phyloP scores from a whole-genome alignment of 2,113 vertebrate genomes.

The Callionymus lyra region DNA sequence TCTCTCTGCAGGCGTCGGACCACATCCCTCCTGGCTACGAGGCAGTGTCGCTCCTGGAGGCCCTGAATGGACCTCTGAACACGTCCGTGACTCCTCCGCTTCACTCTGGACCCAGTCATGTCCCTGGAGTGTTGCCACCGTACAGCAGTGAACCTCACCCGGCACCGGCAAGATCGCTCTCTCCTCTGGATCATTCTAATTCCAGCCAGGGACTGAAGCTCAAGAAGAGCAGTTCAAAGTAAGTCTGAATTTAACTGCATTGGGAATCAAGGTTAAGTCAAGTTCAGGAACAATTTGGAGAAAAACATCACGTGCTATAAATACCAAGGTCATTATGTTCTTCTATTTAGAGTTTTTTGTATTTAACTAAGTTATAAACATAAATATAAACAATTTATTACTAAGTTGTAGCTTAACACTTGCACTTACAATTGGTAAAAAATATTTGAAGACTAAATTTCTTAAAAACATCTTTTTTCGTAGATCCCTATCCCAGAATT shows the following conservation, averaged over 20 bases:
- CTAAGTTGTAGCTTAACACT: too few species aligned
- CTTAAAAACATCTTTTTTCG: not conserved
- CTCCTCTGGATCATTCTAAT: conserved; percentile 76
- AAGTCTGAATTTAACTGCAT: conserved; percentile 55
- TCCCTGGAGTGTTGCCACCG: conserved; percentile 70
- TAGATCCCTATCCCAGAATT: conserved; percentile 88
- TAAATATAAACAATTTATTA: too few species aligned
- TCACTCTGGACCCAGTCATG: conserved; percentile 67
- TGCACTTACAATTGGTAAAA: too few species aligned
- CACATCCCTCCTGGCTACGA: conserved; percentile 90
- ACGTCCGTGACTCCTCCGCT: conserved; percentile 70
- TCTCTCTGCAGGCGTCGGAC: conserved; percentile 76
- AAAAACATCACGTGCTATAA: too few species aligned
- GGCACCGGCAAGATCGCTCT: conserved; percentile 66
- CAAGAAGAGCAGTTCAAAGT: conserved; percentile 87
- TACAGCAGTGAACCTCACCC: conserved; percentile 75
- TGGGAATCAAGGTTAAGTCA: not conserved
- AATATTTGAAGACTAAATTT: too few species aligned
- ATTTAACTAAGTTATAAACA: too few species aligned
- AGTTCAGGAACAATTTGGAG: too few species aligned
- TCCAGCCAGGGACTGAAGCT: conserved; percentile 77
- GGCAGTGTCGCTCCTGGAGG: conserved; percentile 90
- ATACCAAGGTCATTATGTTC: too few species aligned
- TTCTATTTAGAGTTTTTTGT: too few species aligned
- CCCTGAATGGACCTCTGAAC: conserved; percentile 86